These are phyloP conservation scores for Scrobipalpa atriplicella DNA, from an alignment of 2,888 invertebrate genomes.

Conservation along the genomic window DNA sequence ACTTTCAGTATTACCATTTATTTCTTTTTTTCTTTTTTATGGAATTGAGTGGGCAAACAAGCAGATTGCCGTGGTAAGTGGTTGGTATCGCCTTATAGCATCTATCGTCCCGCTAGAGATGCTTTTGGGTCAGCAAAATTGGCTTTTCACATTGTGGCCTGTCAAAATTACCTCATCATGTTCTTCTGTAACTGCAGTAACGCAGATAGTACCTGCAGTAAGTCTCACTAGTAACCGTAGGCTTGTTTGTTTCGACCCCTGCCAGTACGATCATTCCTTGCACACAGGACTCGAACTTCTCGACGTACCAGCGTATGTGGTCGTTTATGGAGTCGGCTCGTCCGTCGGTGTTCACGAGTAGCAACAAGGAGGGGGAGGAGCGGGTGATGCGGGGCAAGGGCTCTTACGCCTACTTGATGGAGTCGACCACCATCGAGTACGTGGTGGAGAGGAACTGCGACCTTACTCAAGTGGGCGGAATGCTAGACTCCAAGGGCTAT, in stretches of 20 bases:
- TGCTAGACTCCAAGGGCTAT: conserved; percentile 97
- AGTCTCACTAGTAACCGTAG: neutral
- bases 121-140: conserved; percentile 6
- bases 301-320: conserved; percentile 98
- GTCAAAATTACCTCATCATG: neutral
- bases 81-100: conserved; percentile 15
- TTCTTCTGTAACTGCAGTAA: conserved; percentile 3
- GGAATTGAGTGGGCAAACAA: conserved; percentile 23
- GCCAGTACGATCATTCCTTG: conserved; percentile 8
- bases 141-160: conserved; percentile 7
- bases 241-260: neutral
- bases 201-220: neutral
- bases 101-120: conserved; percentile 17
- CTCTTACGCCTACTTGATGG: conserved; percentile 98
- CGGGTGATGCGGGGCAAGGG: conserved; percentile 93
- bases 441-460: conserved; percentile 95
- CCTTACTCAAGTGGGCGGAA: conserved; percentile 94
- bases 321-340: conserved; percentile 95
- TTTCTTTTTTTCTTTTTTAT: conserved; percentile 22
- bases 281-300: conserved; percentile 93
- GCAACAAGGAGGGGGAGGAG: conserved; percentile 95
- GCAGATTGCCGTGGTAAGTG: conserved; percentile 22
- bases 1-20: conserved; percentile 18
- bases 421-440: conserved; percentile 98
- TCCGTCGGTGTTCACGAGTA: conserved; percentile 93